Conservation (phyloP, 2,888 invertebrate species). For the Ypsolopha sequella region DNA sequence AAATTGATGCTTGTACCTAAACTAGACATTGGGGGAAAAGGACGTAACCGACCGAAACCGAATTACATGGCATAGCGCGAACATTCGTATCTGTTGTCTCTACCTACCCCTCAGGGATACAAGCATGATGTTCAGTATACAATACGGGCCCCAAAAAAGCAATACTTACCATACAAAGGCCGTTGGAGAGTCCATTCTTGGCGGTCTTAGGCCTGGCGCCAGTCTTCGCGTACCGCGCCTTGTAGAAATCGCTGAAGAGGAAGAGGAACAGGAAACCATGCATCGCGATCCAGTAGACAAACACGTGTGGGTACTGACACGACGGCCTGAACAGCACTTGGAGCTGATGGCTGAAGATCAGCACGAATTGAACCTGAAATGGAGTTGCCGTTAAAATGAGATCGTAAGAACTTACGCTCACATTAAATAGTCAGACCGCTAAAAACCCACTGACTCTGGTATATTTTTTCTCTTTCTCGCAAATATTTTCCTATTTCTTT, state of each 20-base stretch:
- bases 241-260: slow-evolving; percentile 96
- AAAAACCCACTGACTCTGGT: no score
- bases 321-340: slow-evolving; percentile 91
- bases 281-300: slow-evolving; percentile 94
- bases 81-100: no score
- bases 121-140: background rate
- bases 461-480: no score
- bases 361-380: slow-evolving; percentile 88
- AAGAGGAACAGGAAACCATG: slow-evolving; percentile 95
- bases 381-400: no score
- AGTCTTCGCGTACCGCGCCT: slow-evolving; percentile 77
- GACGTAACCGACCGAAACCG: no score
- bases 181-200: slow-evolving; percentile 27
- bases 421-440: no score
- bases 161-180: slow-evolving; percentile 19
- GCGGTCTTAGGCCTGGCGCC: slow-evolving; percentile 25
- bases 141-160: background rate
- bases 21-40: no score
- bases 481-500: no score
- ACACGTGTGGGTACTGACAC: slow-evolving; percentile 91
- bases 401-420: no score
- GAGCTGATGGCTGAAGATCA: slow-evolving; percentile 92
- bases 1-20: no score
- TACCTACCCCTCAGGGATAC: no score
- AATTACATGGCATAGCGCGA: no score